phyloP scores from a whole-genome alignment of 2,888 invertebrate species.

The Tribolium freemani region DNA sequence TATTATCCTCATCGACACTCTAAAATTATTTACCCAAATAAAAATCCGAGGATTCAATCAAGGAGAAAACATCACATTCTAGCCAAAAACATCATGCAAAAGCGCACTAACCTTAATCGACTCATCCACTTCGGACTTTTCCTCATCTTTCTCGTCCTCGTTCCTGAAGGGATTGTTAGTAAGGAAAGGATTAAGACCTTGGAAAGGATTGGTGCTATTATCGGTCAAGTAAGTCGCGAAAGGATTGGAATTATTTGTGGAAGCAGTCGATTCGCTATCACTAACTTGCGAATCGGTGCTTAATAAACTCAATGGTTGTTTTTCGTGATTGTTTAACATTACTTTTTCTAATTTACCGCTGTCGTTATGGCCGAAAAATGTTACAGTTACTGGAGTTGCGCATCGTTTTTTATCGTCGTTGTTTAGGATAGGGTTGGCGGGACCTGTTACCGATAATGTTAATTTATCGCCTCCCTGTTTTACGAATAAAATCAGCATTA shows the following conservation, averaged over 20 bases:
- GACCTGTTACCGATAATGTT: constrained; percentile 76
- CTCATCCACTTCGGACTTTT: constrained; percentile 39
- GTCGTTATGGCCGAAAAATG: constrained; percentile 70
- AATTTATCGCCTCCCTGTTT: constrained; percentile 79
- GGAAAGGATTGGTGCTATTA: constrained; percentile 68
- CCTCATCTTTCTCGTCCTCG: constrained; percentile 47
- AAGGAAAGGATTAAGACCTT: constrained; percentile 57
- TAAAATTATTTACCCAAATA: not conserved
- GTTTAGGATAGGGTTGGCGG: constrained; percentile 52
- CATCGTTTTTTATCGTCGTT: constrained; percentile 59
- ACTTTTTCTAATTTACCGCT: constrained; percentile 63
- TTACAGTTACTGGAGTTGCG: constrained; percentile 74
- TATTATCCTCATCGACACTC: constrained; percentile 17
- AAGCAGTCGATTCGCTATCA: constrained; percentile 47
- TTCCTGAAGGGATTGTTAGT: constrained; percentile 61
- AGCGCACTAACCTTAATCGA: constrained; percentile 50
- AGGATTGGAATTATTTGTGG: constrained; percentile 59
- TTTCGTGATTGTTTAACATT: constrained; percentile 52
- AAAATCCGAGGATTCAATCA: not conserved
- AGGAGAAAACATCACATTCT: constrained; percentile 51
- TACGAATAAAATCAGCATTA: constrained; percentile 39
- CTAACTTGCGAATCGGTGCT: constrained; percentile 49
- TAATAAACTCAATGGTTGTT: constrained; percentile 53
- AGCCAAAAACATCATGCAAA: constrained; percentile 38
- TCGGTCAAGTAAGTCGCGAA: constrained; percentile 59